A percentile compares a stretch with the other conserved stretches of the same genome.
Conservation (phyloP, 2,888 invertebrate species). For the Stegophylla sp. region DNA sequence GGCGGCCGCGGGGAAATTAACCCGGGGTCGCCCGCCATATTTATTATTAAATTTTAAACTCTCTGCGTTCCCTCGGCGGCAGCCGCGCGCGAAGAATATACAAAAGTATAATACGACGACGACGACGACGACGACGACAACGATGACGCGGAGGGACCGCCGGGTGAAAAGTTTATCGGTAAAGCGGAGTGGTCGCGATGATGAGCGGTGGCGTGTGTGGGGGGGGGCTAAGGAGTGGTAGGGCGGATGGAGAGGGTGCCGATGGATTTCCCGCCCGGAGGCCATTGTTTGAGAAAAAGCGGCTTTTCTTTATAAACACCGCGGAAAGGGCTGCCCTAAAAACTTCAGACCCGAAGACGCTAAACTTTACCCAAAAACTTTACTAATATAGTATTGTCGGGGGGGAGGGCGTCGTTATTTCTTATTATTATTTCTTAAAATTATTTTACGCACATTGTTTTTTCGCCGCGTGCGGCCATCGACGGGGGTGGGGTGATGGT, state of each 20-base stretch:
- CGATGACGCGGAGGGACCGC: background rate
- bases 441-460: slow-evolving; percentile 52
- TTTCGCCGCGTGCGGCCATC: background rate
- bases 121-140: slow-evolving; percentile 1
- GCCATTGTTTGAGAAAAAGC: slow-evolving; percentile 58
- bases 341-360: slow-evolving; percentile 51
- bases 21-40: slow-evolving; percentile 41
- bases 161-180: slow-evolving; percentile 49
- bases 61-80: slow-evolving; percentile 48
- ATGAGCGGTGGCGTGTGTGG: background rate
- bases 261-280: slow-evolving; percentile 51
- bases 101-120: slow-evolving; percentile 25
- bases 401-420: slow-evolving; percentile 49
- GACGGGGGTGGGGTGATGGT: background rate
- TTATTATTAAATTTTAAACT: slow-evolving; percentile 59
- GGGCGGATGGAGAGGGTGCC: background rate
- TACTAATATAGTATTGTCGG: slow-evolving; percentile 58
- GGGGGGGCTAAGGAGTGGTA: background rate
- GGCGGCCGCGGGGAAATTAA: slow-evolving; percentile 35
- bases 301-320: slow-evolving; percentile 54
- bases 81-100: slow-evolving; percentile 47
- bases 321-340: slow-evolving; percentile 42
- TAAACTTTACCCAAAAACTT: slow-evolving; percentile 53
- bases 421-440: slow-evolving; percentile 58
- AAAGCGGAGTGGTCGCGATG: slow-evolving; percentile 14